These are phyloP conservation scores for Acestrorhynchus altus DNA, from an alignment of 2,797 vertebrate species.

Conservation along the genomic window DNA sequence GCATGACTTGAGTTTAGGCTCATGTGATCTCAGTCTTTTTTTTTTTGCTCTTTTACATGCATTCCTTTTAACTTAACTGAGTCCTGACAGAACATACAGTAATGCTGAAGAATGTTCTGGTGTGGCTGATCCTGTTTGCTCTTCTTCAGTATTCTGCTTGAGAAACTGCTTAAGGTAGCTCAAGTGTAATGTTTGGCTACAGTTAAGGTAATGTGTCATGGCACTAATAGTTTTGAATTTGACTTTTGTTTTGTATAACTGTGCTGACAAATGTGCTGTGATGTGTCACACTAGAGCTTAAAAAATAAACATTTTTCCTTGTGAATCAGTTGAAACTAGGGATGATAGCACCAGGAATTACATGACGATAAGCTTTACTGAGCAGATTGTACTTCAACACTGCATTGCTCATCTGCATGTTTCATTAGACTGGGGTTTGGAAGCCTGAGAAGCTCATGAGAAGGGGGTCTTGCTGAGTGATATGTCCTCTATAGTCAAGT, in stretches of 20 bases:
- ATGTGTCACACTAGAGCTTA: not conserved
- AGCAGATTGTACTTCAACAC: too few species aligned
- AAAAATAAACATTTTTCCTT: too few species aligned
- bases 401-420: too few species aligned
- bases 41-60: conserved; percentile 35
- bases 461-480: too few species aligned
- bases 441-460: too few species aligned
- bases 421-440: too few species aligned
- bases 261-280: not conserved
- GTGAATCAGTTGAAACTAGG: not conserved
- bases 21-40: conserved; percentile 38
- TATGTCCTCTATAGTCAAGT: too few species aligned
- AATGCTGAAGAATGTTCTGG: not conserved
- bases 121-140: not conserved
- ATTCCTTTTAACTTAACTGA: conserved; percentile 24
- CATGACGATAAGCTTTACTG: too few species aligned
- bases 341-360: not conserved
- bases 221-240: too few species aligned
- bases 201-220: not conserved
- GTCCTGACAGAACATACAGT: conserved; percentile 3
- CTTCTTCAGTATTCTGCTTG: not conserved
- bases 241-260: too few species aligned
- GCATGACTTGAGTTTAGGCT: conserved; percentile 27
- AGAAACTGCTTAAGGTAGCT: not conserved
- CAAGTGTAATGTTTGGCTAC: not conserved